Base-by-base conservation (phyloP, 2,888 invertebrate genomes). In the Oligia fasciuncula region DNA sequence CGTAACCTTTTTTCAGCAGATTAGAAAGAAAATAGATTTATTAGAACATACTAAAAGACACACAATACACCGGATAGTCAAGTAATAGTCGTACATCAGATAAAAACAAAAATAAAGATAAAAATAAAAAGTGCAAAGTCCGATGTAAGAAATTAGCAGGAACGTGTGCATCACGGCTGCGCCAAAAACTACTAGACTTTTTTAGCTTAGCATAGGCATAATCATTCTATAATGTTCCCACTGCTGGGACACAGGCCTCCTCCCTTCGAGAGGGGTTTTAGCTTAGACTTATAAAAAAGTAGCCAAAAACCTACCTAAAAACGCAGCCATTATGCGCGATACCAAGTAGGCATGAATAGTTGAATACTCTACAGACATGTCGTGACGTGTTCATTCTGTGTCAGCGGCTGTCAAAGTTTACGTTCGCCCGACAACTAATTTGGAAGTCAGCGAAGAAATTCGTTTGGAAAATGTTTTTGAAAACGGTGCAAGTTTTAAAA, bases 371-470 rank as follows among this genome's bases (percentile, higher is more conserved):
- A 68, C 78, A 79, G 76, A 76, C 71, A 68, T 73, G 66, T 74
- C 76, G 67, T 79, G 85, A 80, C 82, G 77, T 83, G 82, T 87
- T 79, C 84, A 80, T 80, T 83, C 71, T 51, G 72, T 49, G 86
- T 87, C 87, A 83, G 85, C 68, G 63, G 60, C 78, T 87, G 86
- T 87, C 86, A 87, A 86, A 87, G 73, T 85, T 87, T 72, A 57
- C 71, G 62, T 63, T 75, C 74, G 6, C 71, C 69, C 67, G 73
- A 76, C 77, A 82, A 80, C 87, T 87, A 87, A 76, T 87, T 86
- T 78, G 83, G 57, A 87, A 87, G 82, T 86, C 79, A 73, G 73
- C 43, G 75, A 78, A 85, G 82, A 87, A 87, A 76, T 81, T 81
- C 73, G 87, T 85, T 84, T 76, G 51, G 75, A 70, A 85, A 84